Evolutionary conservation across 2,797 vertebrate genomes (phyloP), one percentile per base, ranked within the genome.

Genomic region (Anas acuta): DNA sequence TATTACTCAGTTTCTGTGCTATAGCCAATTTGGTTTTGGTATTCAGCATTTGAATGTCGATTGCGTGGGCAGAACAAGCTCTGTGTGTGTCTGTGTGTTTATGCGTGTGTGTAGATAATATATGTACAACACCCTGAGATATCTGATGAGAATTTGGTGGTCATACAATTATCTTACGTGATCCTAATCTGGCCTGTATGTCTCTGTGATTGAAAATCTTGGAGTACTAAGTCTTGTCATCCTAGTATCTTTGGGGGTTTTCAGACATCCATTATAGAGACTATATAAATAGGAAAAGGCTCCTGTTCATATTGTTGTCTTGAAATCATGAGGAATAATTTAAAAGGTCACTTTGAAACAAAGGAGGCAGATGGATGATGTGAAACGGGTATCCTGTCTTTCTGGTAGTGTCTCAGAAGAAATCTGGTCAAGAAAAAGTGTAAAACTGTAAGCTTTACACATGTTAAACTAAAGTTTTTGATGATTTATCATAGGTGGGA

Each of bases 201-300:
- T 73, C 32, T 70, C 33, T 79, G 35, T 11, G 57, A 14, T 39
- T 70, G 13, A 13, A 5, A 14, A 12, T 49, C 26, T 71, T 45
- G 37, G 7, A 5, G 8, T 71, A 16, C 6, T 2, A 56, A 21
- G 22, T 43, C 6, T 5, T 33, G n/a, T 47, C 0, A 5, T 57
- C 35, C 84, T 71, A 18, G 3, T 17, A 6, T 73, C 49, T 60
- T 84, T 6, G 53, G 5, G 22, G 13, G 77, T 11, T 80, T 82
- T 76, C 28, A 43, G 9, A 11, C 66, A 22, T 5, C 28, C 4
- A 5, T 39, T 75, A 12, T 4, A 64, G 92, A 56, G 90, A 74
- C 1, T 0, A 20, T 23, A 58, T 47, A 64, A 85, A 33, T 30
- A 15, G 30, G 15, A 69, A 79, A 87, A 82, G 32, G 3, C 7